Percentiles rank a stretch among this genome's conserved stretches.
These are phyloP conservation scores for Neogale vison DNA, from an alignment of 2,113 vertebrate genomes.

Conservation along the genomic window DNA sequence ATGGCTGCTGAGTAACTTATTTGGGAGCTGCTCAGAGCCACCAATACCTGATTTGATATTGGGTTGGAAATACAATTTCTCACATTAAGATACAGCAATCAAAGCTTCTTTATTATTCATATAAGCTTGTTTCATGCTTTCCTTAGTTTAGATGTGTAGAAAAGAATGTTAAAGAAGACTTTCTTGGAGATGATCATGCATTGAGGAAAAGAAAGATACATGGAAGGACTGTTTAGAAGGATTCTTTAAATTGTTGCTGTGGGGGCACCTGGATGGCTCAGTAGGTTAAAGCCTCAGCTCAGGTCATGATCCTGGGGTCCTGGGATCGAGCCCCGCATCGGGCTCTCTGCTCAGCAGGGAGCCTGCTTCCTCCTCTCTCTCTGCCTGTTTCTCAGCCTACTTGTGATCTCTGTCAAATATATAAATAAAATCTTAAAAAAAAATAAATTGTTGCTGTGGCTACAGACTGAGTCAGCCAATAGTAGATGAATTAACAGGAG, in stretches of 20 bases:
- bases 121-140: neutral
- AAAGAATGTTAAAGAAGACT: neutral
- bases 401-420: too few species aligned
- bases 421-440: too few species aligned
- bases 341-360: too few species aligned
- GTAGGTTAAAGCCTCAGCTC: too few species aligned
- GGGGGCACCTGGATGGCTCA: too few species aligned
- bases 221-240: neutral
- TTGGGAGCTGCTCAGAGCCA: neutral
- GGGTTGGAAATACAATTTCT: slow-evolving; percentile 12
- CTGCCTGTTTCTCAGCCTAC: too few species aligned
- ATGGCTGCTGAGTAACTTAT: neutral
- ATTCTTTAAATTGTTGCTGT: slow-evolving; percentile 44
- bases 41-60: neutral
- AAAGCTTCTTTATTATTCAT: slow-evolving; percentile 27
- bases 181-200: neutral
- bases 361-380: too few species aligned
- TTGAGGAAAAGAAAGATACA: neutral
- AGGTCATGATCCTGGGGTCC: too few species aligned
- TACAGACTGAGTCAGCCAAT: slow-evolving; percentile 3
- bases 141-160: neutral
- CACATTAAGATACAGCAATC: neutral
- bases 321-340: too few species aligned
- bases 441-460: slow-evolving; percentile 29
- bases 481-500: neutral